Base-by-base conservation (phyloP, 2,888 invertebrate genomes). In the Nudaria mundana region DNA sequence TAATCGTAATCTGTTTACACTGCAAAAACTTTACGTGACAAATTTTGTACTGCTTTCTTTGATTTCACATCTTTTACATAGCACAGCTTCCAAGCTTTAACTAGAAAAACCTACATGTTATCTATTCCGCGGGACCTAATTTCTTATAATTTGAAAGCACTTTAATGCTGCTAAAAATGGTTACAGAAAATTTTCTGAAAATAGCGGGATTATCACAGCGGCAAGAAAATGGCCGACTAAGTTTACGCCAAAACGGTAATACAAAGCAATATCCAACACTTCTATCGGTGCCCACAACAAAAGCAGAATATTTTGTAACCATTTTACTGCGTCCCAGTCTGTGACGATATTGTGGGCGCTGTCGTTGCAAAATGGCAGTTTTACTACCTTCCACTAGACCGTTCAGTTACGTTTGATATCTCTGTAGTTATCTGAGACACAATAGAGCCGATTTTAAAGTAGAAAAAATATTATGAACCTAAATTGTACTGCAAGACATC, bases 241-340 rank as follows among this genome's bases (percentile, higher is more conserved):
- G 68, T 71, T 66, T 66, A 63, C 70, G 58, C 63, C 68, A 72
- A 75, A 76, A 64, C 66, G 67, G 72, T 71, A 69, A 76, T 80
- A 78, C 76, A 74, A 82, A 78, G 76, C 79, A 80, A 82, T 80
- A 78, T 74, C 75, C 56, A 69, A 71, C 68, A 71, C 66, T 72
- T 67, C 57, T 63, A 71, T 67, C 58, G 66, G 66, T 66, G 65
- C 67, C 70, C 71, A 68, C 73, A 75, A 79, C 76, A 74, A 75
- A 78, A 80, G 78, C 72, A 70, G 75, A 74, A 81, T 76, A 81
- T 84, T 84, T 84, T 82, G 85, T 83, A 81, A 82, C 79, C 84
- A 83, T 86, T 86, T 86, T 86, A 86, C 78, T 82, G 73, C 82
- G 78, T 62, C 76, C 76, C 85, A 71, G 83, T 68, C 83, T 85